Conservation (phyloP, 2,888 invertebrate genomes). For the Glyphotaelius pellucidus region DNA sequence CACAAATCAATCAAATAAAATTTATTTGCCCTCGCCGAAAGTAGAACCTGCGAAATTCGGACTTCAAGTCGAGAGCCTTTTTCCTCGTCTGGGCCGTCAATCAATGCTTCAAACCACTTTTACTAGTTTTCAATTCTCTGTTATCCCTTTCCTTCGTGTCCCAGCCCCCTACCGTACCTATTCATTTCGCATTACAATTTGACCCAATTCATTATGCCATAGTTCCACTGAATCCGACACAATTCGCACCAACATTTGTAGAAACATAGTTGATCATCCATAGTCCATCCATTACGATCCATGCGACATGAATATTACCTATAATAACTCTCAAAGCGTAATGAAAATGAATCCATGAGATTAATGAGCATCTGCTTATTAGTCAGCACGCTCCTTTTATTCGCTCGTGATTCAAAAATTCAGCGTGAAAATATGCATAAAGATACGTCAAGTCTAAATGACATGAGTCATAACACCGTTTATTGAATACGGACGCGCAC, state of each 20-base stretch:
- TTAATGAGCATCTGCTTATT: slow-evolving; percentile 2
- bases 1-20: too few species aligned
- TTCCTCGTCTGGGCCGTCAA: too few species aligned
- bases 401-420: not conserved
- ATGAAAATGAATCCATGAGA: not conserved
- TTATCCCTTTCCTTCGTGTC: too few species aligned
- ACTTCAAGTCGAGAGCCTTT: too few species aligned
- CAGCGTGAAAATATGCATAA: not conserved
- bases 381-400: not conserved
- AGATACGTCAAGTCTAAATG: not conserved
- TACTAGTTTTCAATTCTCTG: too few species aligned
- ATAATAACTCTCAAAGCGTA: not conserved
- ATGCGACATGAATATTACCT: not conserved
- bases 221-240: not conserved
- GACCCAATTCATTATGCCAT: not conserved
- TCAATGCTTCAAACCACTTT: too few species aligned
- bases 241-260: not conserved
- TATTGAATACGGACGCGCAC: not conserved
- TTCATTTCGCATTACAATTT: not conserved
- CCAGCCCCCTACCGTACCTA: not conserved
- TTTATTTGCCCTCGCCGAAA: too few species aligned
- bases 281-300: not conserved
- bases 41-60: too few species aligned
- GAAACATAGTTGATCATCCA: not conserved
- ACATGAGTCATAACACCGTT: slow-evolving; percentile 2